Conservation (phyloP, 2,113 vertebrate genomes). For the Paraplagusia blochii region DNA sequence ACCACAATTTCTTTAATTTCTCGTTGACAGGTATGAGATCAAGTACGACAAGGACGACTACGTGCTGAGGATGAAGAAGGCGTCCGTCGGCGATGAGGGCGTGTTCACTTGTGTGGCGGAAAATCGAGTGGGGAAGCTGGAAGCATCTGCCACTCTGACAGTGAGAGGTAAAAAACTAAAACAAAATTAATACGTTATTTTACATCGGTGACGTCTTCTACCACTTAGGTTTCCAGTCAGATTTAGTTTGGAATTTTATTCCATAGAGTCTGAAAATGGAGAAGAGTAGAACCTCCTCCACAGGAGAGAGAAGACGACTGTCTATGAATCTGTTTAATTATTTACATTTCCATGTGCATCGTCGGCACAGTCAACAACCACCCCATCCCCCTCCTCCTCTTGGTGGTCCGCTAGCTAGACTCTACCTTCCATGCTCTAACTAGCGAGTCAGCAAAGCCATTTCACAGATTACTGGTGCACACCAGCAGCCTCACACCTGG, state of each 20-base stretch:
- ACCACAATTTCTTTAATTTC: conserved; percentile 1
- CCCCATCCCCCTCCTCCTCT: conserved; percentile 9
- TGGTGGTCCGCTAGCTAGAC: conserved; percentile 44
- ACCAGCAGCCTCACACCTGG: conserved; percentile 69
- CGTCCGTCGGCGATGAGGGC: conserved; percentile 84
- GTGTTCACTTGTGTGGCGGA: conserved; percentile 91
- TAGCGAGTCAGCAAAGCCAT: conserved; percentile 78
- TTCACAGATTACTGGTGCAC: conserved; percentile 87
- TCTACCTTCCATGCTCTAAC: conserved; percentile 52
- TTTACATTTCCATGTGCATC: conserved; percentile 69
- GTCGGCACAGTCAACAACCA: conserved; percentile 31
- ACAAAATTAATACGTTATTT: not conserved
- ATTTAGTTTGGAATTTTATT: conserved; percentile 19
- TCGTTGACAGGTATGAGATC: conserved; percentile 86
- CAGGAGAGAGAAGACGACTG: conserved; percentile 40
- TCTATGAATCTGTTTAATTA: conserved; percentile 72
- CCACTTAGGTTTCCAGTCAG: conserved; percentile 4
- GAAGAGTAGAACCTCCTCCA: conserved; percentile 16
- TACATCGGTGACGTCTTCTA: not conserved
- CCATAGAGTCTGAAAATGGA: conserved; percentile 17
- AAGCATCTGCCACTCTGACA: conserved; percentile 89
- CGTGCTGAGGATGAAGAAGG: conserved; percentile 91
- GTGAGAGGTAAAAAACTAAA: conserved; percentile 85
- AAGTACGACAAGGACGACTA: conserved; percentile 97
- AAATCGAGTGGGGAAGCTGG: conserved; percentile 94